A percentile compares a stretch with the other conserved stretches of the same genome.
phyloP scores from a whole-genome alignment of 2,113 vertebrate genomes.

The Pterocles gutturalis region DNA sequence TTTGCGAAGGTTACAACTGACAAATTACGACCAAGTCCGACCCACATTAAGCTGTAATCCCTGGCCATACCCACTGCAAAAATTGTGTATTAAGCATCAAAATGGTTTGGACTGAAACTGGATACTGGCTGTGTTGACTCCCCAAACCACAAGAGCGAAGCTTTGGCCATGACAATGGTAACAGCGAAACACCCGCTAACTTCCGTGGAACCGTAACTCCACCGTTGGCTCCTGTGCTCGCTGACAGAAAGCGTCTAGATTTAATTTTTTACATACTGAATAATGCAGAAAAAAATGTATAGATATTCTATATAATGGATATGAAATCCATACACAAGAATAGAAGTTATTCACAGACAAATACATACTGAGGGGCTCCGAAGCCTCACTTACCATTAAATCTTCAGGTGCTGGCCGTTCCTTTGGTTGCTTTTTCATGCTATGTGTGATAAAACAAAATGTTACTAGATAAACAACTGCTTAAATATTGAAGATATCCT shows the following conservation, averaged over 20 bases:
- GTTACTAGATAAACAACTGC: neutral
- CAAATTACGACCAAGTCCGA: neutral
- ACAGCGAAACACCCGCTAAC: neutral
- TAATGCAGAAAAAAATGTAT: neutral
- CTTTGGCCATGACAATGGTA: neutral
- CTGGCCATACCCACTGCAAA: neutral
- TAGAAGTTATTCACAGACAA: neutral
- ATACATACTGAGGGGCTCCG: neutral
- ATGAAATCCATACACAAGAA: neutral
- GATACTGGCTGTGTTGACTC: neutral
- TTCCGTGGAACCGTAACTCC: neutral
- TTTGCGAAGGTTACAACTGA: neutral
- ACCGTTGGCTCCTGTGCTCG: neutral
- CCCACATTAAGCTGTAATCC: conserved; percentile 2
- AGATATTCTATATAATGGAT: neutral
- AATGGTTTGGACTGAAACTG: neutral
- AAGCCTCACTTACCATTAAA: conserved; percentile 88
- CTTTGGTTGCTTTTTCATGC: conserved; percentile 95
- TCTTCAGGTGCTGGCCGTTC: conserved; percentile 96
- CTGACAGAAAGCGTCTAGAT: neutral
- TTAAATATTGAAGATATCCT: neutral
- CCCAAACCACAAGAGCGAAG: neutral
- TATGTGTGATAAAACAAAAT: conserved; percentile 49
- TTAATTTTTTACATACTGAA: neutral
- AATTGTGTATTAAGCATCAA: neutral